Evolutionary conservation across 1,140 invertebrate species (phyloP).

Genomic region (Aphidius ervi): DNA sequence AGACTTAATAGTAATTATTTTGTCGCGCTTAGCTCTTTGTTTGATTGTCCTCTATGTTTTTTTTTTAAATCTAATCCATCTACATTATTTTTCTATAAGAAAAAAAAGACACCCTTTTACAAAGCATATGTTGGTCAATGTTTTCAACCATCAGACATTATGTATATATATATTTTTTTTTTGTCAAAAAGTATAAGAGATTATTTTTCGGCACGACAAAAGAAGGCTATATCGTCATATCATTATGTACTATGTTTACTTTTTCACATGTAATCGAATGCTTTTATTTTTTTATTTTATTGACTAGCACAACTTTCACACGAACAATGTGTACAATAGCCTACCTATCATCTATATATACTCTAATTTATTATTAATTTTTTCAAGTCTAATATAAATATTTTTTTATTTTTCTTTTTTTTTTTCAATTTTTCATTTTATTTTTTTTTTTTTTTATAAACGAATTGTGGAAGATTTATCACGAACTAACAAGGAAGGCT

Average conservation of each 20-base stretch:
- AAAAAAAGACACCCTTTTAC: background rate
- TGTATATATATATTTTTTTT: too few species aligned
- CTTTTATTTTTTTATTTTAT: conserved; percentile 1
- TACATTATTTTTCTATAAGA: conserved; percentile 9
- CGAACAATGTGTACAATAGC: too few species aligned
- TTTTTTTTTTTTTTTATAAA: conserved; percentile 12
- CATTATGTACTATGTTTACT: conserved; percentile 44
- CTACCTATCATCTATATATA: conserved; percentile 6
- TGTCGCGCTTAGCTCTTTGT: conserved; percentile 8
- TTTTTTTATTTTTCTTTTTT: too few species aligned
- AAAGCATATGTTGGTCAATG: conserved; percentile 2
- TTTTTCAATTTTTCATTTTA: background rate
- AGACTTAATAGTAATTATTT: background rate
- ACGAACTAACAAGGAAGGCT: conserved; percentile 5
- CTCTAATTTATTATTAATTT: background rate
- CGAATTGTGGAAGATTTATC: conserved; percentile 18
- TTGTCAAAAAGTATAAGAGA: background rate
- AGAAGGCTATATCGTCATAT: conserved; percentile 52
- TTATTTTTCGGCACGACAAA: background rate
- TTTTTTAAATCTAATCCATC: conserved; percentile 5
- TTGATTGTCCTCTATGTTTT: conserved; percentile 16
- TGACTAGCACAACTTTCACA: background rate
- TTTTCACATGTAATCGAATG: background rate
- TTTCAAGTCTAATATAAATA: background rate
- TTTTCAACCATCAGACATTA: background rate